These are phyloP conservation scores for Lophotis ruficrista DNA, from an alignment of 2,113 vertebrate genomes.

Conservation along the genomic window DNA sequence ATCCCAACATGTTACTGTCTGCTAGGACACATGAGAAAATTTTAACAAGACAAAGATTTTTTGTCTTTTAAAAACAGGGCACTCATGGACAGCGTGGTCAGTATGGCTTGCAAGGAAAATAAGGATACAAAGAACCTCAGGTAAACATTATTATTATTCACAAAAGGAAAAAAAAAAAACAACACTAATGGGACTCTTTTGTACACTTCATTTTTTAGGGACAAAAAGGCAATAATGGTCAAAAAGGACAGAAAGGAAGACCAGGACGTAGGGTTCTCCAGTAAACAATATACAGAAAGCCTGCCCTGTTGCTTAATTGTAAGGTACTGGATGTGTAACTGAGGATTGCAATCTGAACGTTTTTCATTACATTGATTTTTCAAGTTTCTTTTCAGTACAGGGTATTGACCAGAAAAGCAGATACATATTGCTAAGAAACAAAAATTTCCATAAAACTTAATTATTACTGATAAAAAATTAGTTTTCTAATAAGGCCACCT, in stretches of 20 bases:
- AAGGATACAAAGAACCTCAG: conserved; percentile 49
- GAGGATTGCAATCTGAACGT: not conserved
- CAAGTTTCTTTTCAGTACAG: not conserved
- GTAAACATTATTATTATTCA: not conserved
- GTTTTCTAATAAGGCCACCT: not conserved
- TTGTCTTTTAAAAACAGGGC: conserved; percentile 35
- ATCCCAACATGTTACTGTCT: not conserved
- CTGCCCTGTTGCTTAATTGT: not conserved
- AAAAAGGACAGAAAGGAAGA: conserved; percentile 50
- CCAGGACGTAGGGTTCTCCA: conserved; percentile 28
- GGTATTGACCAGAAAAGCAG: not conserved
- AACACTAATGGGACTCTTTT: not conserved
- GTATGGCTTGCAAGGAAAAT: conserved; percentile 9
- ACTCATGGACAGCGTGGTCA: not conserved
- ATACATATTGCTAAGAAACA: not conserved
- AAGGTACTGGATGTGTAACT: not conserved
- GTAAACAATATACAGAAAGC: not conserved
- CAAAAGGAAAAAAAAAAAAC: not conserved
- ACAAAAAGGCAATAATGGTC: conserved; percentile 21
- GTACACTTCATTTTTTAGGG: not conserved
- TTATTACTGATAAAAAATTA: not conserved
- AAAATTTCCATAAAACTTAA: not conserved
- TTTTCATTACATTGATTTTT: not conserved
- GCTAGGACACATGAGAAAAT: not conserved
- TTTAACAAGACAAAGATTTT: not conserved